Conservation (phyloP, 2,797 vertebrate genomes). For the Brotula barbata region DNA sequence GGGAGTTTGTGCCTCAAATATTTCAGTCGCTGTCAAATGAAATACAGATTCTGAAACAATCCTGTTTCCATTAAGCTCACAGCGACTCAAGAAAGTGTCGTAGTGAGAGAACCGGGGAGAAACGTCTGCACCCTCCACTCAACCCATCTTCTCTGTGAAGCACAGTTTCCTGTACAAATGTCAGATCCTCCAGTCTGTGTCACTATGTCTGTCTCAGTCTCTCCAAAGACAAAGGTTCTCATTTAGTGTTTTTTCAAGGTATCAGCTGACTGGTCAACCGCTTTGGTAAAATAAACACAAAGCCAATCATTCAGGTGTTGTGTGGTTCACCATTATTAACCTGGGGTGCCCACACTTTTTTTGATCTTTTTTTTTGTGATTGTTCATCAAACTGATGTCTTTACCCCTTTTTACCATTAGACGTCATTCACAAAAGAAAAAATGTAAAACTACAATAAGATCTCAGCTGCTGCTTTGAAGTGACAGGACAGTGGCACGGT, state of each 20-base stretch:
- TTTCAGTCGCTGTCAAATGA: constrained; percentile 39
- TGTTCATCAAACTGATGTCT: too few relatives aligned
- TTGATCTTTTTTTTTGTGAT: too few relatives aligned
- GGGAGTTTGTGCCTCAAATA: constrained; percentile 10
- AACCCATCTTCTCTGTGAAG: neutral
- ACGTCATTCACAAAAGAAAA: too few relatives aligned
- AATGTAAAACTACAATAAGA: too few relatives aligned
- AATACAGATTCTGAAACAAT: constrained; percentile 36
- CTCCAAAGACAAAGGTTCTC: too few relatives aligned
- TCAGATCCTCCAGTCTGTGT: too few relatives aligned
- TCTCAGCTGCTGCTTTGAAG: too few relatives aligned
- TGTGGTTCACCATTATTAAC: too few relatives aligned
- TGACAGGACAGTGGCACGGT: too few relatives aligned
- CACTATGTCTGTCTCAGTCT: too few relatives aligned
- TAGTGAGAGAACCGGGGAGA: constrained; percentile 14
- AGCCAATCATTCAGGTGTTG: neutral
- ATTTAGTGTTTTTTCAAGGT: constrained; percentile 5
- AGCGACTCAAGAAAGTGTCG: constrained; percentile 12
- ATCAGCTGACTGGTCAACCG: neutral
- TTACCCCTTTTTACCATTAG: too few relatives aligned
- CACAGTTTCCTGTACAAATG: neutral
- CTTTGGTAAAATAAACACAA: neutral
- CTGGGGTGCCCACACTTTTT: too few relatives aligned
- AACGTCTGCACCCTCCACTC: neutral
- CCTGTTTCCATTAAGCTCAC: constrained; percentile 27